Base-by-base conservation (phyloP, 2,797 vertebrate species). In the Calcarius lapponicus region DNA sequence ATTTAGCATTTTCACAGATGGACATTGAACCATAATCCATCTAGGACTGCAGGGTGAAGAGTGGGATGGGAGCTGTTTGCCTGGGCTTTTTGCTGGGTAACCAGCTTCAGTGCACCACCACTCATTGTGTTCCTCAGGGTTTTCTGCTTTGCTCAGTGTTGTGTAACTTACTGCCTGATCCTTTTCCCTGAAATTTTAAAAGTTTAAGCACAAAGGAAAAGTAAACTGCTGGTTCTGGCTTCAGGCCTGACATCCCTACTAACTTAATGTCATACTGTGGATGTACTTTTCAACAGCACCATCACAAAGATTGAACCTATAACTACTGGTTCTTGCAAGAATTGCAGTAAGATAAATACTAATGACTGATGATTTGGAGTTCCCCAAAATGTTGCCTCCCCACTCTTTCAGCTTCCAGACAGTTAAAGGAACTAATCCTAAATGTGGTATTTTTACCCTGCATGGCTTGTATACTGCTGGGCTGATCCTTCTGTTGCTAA, bases 1-100 rank as follows among this genome's bases (percentile, higher is more conserved):
- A 96, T 95, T 93, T 97, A 97, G 95, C 90, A 65, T 67, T 78
- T 90, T 82, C 80, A 58, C 92, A 95, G 83, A 94, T 82, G 92
- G 73, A 84, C 45, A 25, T 24, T 2, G 28, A 80, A 62, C 76
- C 4, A 4, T 82, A 94, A 86, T 85, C 88, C 91, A 82, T 73
- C 67, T 65, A 90, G 80, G 80, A 69, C 57, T 51, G 34, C 1
- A 5, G 26, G 50, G 42, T 47, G 17, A 92, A 80, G 74, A 74
- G 50, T 54, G 61, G 78, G 61, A 71, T 92, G 73, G 72, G 71
- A 80, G 47, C 67, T 91, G 38, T 84, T 86, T 90, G 71, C 65
- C 38, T 88, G 28, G 53, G 60, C 14, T 86, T 93, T 95, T 72
- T 79, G 62, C 82, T 86, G 32, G 65, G 25, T 50, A 71, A 71